Base-by-base conservation (phyloP, 2,888 invertebrate species). In the Ochropleura plecta region DNA sequence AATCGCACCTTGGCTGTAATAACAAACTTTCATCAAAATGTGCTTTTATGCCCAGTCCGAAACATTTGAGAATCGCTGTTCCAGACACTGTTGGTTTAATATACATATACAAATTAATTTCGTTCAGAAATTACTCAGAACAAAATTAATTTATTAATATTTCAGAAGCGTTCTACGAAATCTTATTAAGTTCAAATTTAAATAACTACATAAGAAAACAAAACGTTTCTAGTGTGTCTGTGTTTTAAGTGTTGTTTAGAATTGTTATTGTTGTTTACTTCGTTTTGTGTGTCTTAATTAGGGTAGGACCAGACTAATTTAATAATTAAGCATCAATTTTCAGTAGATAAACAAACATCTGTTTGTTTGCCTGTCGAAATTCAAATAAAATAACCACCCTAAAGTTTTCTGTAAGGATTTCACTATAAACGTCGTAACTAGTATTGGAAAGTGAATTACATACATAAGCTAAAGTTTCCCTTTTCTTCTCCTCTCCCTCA, bases 121-220 rank as follows among this genome's bases (percentile, higher is more conserved):
- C 30, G 30, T 30, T 30, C 30, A 30, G 30, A 30, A 2, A 30
- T 30, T 30, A 30, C 51, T 67, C 49, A 30, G 30, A 46, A 57
- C 46, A 12, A 71, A 75, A 79, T 84, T 76, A 84, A 82, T 73
- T 65, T 69, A 74, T 75, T 63, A 70, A 75, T 51, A 75, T 80
- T 77, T 66, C 59, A 70, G 65, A 14, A 73, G 59, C 59, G 18
- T 70, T 70, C 63, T 40, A 59, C 62, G 44, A 69, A 71, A 42
- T 63, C 30, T 16, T 51, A 63, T 76, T 78, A 57, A 66, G 60
- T 68, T 60, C 12, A 14, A 20, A 76, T n/a, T 30, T 30, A 30
- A 30, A 30, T 53, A 77, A 69, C 76, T 57, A 66, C 55, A 65
- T 65, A 55, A 55, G 63, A 67, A 79, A 73, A 68, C 66, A 48